A percentile compares a stretch with the other conserved stretches of the same genome.
Conservation (phyloP, 2,888 invertebrate genomes). For the Achlya flavicornis region DNA sequence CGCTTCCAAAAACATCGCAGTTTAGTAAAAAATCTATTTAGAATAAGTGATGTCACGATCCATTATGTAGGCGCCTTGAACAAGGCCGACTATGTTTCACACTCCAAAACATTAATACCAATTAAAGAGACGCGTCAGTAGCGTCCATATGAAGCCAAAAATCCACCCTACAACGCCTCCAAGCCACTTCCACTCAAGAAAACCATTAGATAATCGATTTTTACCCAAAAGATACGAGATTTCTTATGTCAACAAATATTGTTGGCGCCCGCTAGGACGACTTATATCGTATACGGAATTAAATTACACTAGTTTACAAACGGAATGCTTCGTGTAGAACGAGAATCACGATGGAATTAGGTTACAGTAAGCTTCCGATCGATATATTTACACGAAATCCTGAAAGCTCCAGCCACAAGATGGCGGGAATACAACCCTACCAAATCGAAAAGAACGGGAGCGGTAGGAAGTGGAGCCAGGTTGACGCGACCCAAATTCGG, state of each 20-base stretch:
- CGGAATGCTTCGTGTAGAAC: constrained; percentile 40
- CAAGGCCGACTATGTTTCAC: constrained; percentile 62
- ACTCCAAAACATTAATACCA: constrained; percentile 44
- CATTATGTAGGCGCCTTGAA: constrained; percentile 62
- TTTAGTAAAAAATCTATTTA: constrained; percentile 70
- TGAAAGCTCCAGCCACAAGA: constrained; percentile 79
- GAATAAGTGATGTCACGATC: constrained; percentile 76
- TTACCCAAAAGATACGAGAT: constrained; percentile 23
- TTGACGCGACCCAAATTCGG: constrained; percentile 66
- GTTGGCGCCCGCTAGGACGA: constrained; percentile 28
- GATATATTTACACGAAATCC: constrained; percentile 78
- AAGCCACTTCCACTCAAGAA: background rate
- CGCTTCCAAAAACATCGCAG: constrained; percentile 50
- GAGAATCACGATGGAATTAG: constrained; percentile 58
- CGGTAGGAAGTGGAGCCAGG: constrained; percentile 54
- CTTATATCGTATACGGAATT: constrained; percentile 25
- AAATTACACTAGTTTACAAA: constrained; percentile 28
- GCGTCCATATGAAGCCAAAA: constrained; percentile 21
- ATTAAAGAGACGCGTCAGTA: constrained; percentile 37
- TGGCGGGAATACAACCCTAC: constrained; percentile 76
- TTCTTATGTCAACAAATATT: constrained; percentile 65
- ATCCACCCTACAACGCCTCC: constrained; percentile 17
- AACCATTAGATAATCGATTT: constrained; percentile 16
- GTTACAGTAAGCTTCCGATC: constrained; percentile 75
- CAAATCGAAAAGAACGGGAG: constrained; percentile 52